Conservation (phyloP, 2,113 vertebrate genomes). For the Cinclus cinclus region DNA sequence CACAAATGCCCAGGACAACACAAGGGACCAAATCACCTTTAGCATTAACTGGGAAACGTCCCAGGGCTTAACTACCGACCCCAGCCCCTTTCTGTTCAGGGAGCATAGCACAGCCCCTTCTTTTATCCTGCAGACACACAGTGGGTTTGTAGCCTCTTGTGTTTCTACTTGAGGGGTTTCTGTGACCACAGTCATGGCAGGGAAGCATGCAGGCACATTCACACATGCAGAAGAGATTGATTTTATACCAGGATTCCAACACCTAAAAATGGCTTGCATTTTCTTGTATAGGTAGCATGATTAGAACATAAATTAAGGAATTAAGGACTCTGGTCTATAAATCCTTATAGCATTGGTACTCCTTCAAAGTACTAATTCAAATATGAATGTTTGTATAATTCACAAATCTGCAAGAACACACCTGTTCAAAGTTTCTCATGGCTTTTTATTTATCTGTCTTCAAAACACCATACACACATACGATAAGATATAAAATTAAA, state of each 20-base stretch:
- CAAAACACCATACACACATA: background rate
- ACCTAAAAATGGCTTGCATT: background rate
- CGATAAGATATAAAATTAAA: background rate
- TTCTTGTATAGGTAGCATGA: background rate
- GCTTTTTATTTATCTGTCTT: background rate
- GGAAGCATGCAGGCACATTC: background rate
- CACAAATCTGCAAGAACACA: background rate
- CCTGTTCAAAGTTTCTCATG: background rate
- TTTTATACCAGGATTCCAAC: background rate
- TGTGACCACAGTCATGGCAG: background rate
- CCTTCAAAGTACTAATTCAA: background rate
- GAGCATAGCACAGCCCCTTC: fast-evolving
- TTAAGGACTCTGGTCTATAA: background rate
- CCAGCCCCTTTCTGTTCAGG: background rate
- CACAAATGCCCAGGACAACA: background rate
- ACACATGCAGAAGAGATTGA: background rate
- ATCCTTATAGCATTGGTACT: background rate
- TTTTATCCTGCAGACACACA: background rate
- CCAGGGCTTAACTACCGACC: background rate
- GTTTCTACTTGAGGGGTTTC: background rate
- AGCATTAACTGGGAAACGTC: background rate
- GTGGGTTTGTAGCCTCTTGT: background rate
- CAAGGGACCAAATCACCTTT: background rate
- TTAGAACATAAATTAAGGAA: background rate
- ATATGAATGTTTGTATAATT: background rate